phyloP scores from a whole-genome alignment of 1,140 invertebrate genomes.

The Megathymus violae region DNA sequence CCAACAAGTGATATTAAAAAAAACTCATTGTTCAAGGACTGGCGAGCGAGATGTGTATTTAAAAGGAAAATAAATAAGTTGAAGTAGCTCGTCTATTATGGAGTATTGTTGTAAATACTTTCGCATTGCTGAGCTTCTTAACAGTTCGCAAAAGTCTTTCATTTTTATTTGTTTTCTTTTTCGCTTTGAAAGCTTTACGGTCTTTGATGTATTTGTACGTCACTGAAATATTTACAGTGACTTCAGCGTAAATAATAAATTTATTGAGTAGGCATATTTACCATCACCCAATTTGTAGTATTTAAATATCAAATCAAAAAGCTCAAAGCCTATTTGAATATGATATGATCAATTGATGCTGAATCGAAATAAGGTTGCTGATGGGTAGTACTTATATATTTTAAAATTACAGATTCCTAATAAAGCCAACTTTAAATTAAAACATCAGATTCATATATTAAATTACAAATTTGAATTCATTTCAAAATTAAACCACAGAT shows the following conservation, averaged over 20 bases:
- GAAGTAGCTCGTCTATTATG: slow-evolving; percentile 13
- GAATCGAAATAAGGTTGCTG: no score
- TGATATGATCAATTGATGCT: no score
- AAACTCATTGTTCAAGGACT: not conserved
- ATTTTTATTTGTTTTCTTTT: slow-evolving; percentile 20
- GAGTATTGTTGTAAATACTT: slow-evolving; percentile 19
- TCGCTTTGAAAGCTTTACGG: slow-evolving; percentile 9
- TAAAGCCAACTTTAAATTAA: no score
- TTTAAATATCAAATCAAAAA: no score
- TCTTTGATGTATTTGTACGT: slow-evolving; percentile 14
- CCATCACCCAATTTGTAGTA: no score
- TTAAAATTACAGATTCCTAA: no score
- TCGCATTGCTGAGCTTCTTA: slow-evolving; percentile 20
- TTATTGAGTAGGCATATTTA: no score
- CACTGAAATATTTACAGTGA: slow-evolving; percentile 15
- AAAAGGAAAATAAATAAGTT: slow-evolving; percentile 11
- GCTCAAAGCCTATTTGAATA: no score
- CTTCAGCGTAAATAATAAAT: not conserved
- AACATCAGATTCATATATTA: no score
- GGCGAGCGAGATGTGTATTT: slow-evolving; percentile 10
- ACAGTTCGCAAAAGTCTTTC: slow-evolving; percentile 24
- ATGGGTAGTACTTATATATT: no score
- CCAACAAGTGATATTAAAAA: not conserved
- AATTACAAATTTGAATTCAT: no score
- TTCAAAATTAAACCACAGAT: no score